Evolutionary conservation across 2,888 invertebrate genomes (phyloP).

Genomic region (Drosophila rubida): DNA sequence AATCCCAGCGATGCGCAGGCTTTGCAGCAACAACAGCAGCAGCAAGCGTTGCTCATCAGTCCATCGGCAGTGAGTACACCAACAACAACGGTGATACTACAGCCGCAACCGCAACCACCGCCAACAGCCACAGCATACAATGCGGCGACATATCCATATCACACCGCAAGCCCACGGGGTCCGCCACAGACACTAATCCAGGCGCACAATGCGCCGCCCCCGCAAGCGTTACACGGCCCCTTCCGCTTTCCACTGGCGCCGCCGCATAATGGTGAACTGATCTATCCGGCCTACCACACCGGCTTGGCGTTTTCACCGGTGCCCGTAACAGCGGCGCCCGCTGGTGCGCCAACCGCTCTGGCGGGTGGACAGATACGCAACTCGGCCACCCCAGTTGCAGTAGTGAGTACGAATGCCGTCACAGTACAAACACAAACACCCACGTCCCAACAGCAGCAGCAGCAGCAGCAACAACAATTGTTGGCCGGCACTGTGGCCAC

Average conservation of each 20-base stretch:
- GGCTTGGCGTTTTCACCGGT: constrained; percentile 77
- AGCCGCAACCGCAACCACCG: constrained; percentile 73
- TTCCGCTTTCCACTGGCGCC: constrained; percentile 84
- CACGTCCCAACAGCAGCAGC: constrained; percentile 43
- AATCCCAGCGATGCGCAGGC: constrained; percentile 55
- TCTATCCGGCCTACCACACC: constrained; percentile 85
- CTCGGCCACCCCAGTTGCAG: constrained; percentile 33
- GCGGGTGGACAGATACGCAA: constrained; percentile 70
- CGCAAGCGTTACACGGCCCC: constrained; percentile 65
- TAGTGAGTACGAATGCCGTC: constrained; percentile 66
- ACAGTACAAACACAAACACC: constrained; percentile 76
- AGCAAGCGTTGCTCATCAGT: constrained; percentile 80
- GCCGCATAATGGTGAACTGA: constrained; percentile 86
- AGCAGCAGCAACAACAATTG: constrained; percentile 65
- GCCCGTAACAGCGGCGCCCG: constrained; percentile 57
- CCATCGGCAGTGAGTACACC: constrained; percentile 78
- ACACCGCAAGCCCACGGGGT: constrained; percentile 68
- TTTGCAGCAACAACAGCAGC: constrained; percentile 44
- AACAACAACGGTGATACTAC: constrained; percentile 75
- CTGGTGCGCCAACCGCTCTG: constrained; percentile 64
- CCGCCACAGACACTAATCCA: constrained; percentile 77
- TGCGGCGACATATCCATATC: constrained; percentile 81
- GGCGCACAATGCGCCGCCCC: constrained; percentile 78
- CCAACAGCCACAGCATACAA: constrained; percentile 65
- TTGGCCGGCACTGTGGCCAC: constrained; percentile 84